Percentiles rank a stretch among this genome's conserved stretches.
These are phyloP conservation scores for Cepaea nemoralis DNA, from an alignment of 1,140 invertebrate genomes.

Conservation along the genomic window DNA sequence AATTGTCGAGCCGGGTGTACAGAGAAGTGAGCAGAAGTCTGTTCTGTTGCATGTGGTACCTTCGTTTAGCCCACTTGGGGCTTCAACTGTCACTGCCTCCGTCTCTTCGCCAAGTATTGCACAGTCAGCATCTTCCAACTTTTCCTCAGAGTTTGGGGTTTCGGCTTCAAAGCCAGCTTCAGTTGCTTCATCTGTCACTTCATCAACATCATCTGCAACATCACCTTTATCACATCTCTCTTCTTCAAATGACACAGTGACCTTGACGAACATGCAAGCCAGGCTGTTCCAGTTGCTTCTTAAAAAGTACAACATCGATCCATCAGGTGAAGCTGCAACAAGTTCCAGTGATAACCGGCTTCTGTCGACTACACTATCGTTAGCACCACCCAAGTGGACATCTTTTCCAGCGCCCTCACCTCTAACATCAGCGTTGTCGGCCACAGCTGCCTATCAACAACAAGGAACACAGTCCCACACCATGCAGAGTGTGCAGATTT, in stretches of 20 bases:
- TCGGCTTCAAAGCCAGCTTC: neutral
- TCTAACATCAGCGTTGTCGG: neutral
- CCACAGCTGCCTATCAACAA: neutral
- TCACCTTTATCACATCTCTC: neutral
- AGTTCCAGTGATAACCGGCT: neutral
- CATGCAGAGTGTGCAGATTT: neutral
- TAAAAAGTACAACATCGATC: slow-evolving; percentile 32
- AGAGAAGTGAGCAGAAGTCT: neutral
- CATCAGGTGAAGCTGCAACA: neutral
- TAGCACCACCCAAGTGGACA: neutral
- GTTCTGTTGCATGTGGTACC: neutral
- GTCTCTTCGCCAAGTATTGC: neutral
- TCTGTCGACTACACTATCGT: neutral
- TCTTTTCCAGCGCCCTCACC: neutral
- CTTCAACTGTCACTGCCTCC: neutral
- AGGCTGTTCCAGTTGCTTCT: slow-evolving; percentile 33
- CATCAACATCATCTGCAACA: neutral
- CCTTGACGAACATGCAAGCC: slow-evolving; percentile 30
- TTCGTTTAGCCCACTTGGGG: neutral
- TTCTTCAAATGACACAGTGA: neutral
- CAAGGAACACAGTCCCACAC: neutral
- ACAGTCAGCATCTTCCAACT: neutral
- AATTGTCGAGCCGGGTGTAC: neutral
- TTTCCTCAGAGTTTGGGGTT: neutral
- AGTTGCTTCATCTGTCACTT: neutral